Evolutionary conservation across 2,888 invertebrate species (phyloP).

Genomic region (Trichogramma evanescens): DNA sequence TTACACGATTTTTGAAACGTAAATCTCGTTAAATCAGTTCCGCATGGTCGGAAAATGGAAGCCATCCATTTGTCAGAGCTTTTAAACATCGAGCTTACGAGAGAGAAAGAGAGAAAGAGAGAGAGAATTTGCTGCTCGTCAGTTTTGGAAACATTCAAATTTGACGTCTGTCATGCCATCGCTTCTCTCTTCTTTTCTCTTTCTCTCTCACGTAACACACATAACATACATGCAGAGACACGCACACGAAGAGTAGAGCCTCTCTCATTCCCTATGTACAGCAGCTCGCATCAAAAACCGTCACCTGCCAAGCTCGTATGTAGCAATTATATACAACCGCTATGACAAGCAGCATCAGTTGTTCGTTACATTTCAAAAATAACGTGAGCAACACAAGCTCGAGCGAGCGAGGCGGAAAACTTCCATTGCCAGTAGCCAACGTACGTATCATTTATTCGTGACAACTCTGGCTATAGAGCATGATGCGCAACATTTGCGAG

Average conservation of each 20-base stretch:
- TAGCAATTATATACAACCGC: constrained; percentile 37
- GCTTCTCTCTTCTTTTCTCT: too few species aligned
- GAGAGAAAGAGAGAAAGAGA: too few species aligned
- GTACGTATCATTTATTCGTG: too few species aligned
- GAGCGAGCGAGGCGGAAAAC: constrained; percentile 2
- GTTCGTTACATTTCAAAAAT: constrained; percentile 17
- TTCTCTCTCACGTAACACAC: too few species aligned
- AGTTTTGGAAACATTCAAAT: constrained; percentile 39
- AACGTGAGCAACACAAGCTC: constrained; percentile 1
- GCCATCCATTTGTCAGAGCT: constrained; percentile 5
- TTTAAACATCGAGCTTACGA: constrained; percentile 13
- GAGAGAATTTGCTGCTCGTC: constrained; percentile 23
- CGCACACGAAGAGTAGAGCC: too few species aligned
- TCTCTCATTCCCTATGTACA: not conserved
- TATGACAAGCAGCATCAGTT: constrained; percentile 26
- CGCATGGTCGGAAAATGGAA: constrained; percentile 5
- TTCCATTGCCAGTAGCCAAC: not conserved
- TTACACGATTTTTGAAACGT: constrained; percentile 10
- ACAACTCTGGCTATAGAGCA: too few species aligned
- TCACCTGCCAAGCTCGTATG: constrained; percentile 41
- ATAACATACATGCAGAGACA: too few species aligned
- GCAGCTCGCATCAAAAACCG: constrained; percentile 38
- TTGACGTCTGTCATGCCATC: constrained; percentile 40
- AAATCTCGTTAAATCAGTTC: constrained; percentile 17
- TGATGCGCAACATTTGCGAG: too few species aligned